These are phyloP conservation scores for Pachypanchax playfairii DNA, from an alignment of 2,113 vertebrate species.

Conservation along the genomic window DNA sequence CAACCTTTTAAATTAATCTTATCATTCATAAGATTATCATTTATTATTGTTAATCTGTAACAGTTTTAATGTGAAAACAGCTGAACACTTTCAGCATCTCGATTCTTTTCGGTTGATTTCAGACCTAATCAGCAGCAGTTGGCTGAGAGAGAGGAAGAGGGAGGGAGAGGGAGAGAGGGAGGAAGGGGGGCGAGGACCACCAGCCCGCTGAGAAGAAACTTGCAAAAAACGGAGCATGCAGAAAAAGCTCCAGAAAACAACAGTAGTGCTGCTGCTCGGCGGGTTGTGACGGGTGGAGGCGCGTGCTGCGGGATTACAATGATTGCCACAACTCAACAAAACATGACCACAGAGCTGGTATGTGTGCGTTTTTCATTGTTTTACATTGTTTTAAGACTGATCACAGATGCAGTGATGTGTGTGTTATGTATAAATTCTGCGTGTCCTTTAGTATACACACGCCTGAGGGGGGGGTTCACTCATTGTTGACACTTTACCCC, in stretches of 20 bases:
- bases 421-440: no score
- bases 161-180: conserved; percentile 35
- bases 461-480: conserved; percentile 22
- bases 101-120: no score
- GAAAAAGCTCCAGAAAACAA: conserved; percentile 57
- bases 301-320: conserved; percentile 69
- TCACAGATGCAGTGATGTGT: not conserved
- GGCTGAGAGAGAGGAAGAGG: conserved; percentile 26
- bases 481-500: conserved; percentile 51
- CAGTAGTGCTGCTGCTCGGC: conserved; percentile 47
- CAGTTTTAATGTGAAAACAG: no score
- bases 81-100: no score
- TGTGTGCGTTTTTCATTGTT: conserved; percentile 22
- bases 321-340: conserved; percentile 86
- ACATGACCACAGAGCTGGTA: conserved; percentile 83
- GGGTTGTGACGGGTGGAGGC: conserved; percentile 20
- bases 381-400: not conserved
- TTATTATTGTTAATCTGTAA: no score
- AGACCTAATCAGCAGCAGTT: no score
- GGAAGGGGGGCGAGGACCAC: conserved; percentile 17
- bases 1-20: no score
- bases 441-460: conserved; percentile 2
- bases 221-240: conserved; percentile 67
- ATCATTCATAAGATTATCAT: no score
- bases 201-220: conserved; percentile 61